Percentiles rank a stretch among this genome's conserved stretches.
Evolutionary conservation across 2,113 vertebrate genomes (phyloP).

Genomic region (Numenius arquata): DNA sequence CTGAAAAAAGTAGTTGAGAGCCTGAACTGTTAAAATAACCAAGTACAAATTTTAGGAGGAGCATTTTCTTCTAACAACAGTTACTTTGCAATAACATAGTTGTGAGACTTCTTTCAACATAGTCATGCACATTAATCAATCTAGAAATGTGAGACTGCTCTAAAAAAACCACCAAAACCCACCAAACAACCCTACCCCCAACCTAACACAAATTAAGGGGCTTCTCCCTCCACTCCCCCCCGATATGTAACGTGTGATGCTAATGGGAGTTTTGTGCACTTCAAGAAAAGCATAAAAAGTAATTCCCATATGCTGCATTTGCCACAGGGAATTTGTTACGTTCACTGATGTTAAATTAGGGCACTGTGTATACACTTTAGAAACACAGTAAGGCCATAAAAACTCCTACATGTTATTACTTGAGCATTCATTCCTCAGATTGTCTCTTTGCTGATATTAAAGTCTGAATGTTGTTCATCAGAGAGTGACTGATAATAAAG

Average conservation of each 20-base stretch:
- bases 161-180: background rate
- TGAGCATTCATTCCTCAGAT: constrained; percentile 47
- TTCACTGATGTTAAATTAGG: constrained; percentile 57
- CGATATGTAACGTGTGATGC: background rate
- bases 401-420: constrained; percentile 61
- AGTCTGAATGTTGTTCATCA: constrained; percentile 67
- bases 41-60: background rate
- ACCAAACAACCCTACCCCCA: background rate
- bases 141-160: background rate
- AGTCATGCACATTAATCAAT: background rate
- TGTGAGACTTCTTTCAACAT: background rate
- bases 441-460: constrained; percentile 68
- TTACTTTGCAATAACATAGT: background rate
- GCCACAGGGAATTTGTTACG: constrained; percentile 55
- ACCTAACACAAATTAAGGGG: background rate
- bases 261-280: constrained; percentile 37
- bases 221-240: background rate
- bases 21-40: background rate
- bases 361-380: constrained; percentile 50
- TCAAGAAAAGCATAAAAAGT: constrained; percentile 42
- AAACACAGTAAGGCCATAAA: constrained; percentile 60
- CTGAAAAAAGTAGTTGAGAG: background rate
- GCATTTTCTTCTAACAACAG: background rate
- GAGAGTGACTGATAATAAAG: constrained; percentile 71
- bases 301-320: constrained; percentile 60